Evolutionary conservation across 92 coral and sea anemone species (phyloP), one percentile per base, ranked within the genome.

Genomic region (Porites evermanni): DNA sequence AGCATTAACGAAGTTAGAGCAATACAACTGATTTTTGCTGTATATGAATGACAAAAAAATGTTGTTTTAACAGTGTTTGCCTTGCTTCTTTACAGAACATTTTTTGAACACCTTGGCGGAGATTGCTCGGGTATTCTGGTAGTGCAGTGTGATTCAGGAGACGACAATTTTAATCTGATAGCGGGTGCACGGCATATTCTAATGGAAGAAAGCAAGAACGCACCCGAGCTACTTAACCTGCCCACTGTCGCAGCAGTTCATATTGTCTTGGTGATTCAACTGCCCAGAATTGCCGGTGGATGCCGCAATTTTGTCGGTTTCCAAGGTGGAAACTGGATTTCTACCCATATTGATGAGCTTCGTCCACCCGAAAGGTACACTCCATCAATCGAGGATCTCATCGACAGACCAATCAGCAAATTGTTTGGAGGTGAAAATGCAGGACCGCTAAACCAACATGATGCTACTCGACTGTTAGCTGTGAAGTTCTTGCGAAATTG

Each of bases 111-210:
- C 18, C 79, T 72, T 16, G 80, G 79, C 8, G 87, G 87, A 44
- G 69, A 73, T 3, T 72, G 74, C 7, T 64, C 79, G 23, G 98
- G 98, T 12, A 88, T 95, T 79, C 92, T 95, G 38, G 79, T 95
- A 9, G 96, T 95, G 24, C 98, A 95, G 77, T 95, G 96, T 64
- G 94, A 91, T 51, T 84, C 95, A 21, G 95, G 98, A 29, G 96
- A 95, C 47, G 90, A 72, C 51, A 93, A 91, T 79, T 87, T 90
- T 89, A 95, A 91, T 77, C 85, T 95, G 71, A 89, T 95, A 24
- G 96, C 98, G 14, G 92, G 98, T 61, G 91, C 94, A 73, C 84
- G 98, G 53, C 93, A 95, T 19, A 88, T 95, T 82, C 91, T 95
- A 13, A 81, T 89, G 75, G 96, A 91, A 29, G 91, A 89, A 24